Percentiles rank a stretch among this genome's conserved stretches.
Evolutionary conservation across 2,113 vertebrate species (phyloP).

Genomic region (Argyrosomus japonicus): DNA sequence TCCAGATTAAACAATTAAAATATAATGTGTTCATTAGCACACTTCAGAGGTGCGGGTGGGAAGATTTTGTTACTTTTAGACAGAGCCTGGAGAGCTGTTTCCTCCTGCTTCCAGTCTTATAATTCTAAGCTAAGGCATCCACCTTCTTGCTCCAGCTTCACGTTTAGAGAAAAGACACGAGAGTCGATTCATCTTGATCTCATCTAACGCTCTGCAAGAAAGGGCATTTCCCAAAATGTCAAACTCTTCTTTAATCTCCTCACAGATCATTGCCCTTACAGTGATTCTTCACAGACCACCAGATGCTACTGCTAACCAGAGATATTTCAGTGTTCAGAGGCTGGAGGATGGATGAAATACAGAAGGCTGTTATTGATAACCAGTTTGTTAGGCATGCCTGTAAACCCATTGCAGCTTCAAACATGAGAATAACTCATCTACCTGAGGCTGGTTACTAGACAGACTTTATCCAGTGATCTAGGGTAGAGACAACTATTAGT

Average conservation of each 20-base stretch:
- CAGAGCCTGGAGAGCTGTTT: not conserved
- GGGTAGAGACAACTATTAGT: not conserved
- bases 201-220: not conserved
- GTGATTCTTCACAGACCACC: not conserved
- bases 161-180: not conserved
- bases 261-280: not conserved
- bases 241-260: not conserved
- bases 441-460: not conserved
- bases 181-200: not conserved
- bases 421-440: not conserved
- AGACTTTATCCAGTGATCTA: too few relatives aligned
- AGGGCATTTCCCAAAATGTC: not conserved
- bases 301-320: slow-evolving; percentile 5
- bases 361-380: not conserved
- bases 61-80: too few relatives aligned
- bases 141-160: not conserved
- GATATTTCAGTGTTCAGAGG: not conserved
- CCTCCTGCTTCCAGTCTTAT: not conserved
- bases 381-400: not conserved
- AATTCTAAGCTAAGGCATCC: not conserved
- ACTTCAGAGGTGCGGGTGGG: not conserved
- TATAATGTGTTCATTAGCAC: not conserved
- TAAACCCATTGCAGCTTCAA: not conserved
- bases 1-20: not conserved
- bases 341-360: not conserved